Evolutionary conservation across 2,888 invertebrate species (phyloP).

Genomic region (Sphaerophoria rueppellii): DNA sequence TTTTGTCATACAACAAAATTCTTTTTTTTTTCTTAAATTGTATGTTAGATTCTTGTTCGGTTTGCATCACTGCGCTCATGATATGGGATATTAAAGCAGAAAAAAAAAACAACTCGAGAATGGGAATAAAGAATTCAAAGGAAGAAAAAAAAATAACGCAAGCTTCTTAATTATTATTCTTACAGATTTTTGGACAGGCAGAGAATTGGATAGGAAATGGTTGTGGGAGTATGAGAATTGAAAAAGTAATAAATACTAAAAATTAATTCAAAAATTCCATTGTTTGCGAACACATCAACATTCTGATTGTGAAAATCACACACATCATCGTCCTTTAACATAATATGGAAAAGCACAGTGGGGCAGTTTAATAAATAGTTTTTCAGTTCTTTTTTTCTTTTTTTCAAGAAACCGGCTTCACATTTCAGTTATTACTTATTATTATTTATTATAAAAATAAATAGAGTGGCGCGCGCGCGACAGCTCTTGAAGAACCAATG

Average conservation of each 20-base stretch:
- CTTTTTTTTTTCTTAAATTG: slow-evolving; percentile 44
- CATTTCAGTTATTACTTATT: no score
- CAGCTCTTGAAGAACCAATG: no score
- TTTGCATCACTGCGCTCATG: slow-evolving; percentile 27
- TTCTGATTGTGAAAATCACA: slow-evolving; percentile 39
- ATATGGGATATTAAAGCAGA: slow-evolving; percentile 53
- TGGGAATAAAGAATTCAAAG: slow-evolving; percentile 36
- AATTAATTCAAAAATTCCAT: slow-evolving; percentile 70
- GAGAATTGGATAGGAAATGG: not conserved
- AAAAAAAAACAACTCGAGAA: slow-evolving; percentile 29
- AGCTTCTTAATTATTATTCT: slow-evolving; percentile 41
- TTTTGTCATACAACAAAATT: slow-evolving; percentile 70
- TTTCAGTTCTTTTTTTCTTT: not conserved
- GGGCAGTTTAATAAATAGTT: not conserved
- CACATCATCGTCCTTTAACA: slow-evolving; percentile 22
- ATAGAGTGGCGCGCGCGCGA: no score
- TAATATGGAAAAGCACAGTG: slow-evolving; percentile 19
- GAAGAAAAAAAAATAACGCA: slow-evolving; percentile 16
- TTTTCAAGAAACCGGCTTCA: no score
- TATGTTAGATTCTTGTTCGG: slow-evolving; percentile 26
- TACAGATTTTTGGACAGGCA: not conserved
- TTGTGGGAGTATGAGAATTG: slow-evolving; percentile 42
- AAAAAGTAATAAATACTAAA: slow-evolving; percentile 73
- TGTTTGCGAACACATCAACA: slow-evolving; percentile 63
- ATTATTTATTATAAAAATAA: no score